Evolutionary conservation across 2,888 invertebrate genomes (phyloP), one percentile per base, ranked within the genome.

Genomic region (Phymatocera aterrima): DNA sequence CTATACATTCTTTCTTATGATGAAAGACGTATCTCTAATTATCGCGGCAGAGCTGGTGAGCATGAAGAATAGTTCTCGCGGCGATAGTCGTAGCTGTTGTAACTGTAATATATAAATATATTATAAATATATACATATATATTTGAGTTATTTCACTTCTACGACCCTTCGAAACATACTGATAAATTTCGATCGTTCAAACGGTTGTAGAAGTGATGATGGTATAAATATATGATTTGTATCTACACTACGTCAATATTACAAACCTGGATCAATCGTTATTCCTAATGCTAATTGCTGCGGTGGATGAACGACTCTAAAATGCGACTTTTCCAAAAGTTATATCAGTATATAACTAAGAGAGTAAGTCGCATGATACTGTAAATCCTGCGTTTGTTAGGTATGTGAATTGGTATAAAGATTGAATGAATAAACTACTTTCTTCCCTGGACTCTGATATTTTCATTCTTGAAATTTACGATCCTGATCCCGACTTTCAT

Each of bases 111-210:
- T 79, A 78, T 77, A 80, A 79, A 74, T 74, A 75, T 57, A 78
- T 65, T 78, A 80, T 80, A n/a, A n/a, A 57, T 74, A 78, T 78
- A 78, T 78, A 74, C 75, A 80, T 77, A 75, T 79, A 80, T 80
- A 70, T 78, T 68, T 75, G 51, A 65, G 77, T 78, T 77, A 77
- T 48, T 70, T 79, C 78, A 77, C 68, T 79, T 77, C 74, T 79
- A 37, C 68, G 74, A 51, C 57, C 79, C 80, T 78, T 34, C 65
- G 43, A 46, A 43, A 40, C 12, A 68, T 24, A 68, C 21, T 15
- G 65, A 21, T 24, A 4, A 60, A 60, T 28, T 60, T 60, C 51
- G 60, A 28, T 60, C 60, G 21, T 6, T 68, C 28, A 46, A 24
- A 28, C 40, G 68, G 68, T 46, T 24, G 24, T 68, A 65, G 48